Evolutionary conservation across 2,797 vertebrate genomes (phyloP), one percentile per base, ranked within the genome.

Genomic region (Sebastes ruberrimus): DNA sequence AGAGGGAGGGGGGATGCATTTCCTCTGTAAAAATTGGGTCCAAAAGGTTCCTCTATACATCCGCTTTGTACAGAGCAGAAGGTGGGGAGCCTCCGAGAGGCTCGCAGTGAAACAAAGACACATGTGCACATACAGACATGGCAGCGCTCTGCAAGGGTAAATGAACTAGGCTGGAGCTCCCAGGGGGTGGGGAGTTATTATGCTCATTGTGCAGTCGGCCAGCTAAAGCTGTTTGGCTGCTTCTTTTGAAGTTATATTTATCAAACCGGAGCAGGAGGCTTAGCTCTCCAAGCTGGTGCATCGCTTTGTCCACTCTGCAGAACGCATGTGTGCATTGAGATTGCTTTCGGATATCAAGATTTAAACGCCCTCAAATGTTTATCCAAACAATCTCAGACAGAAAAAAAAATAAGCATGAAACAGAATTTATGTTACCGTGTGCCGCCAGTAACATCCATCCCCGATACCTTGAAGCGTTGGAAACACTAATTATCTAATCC

Each of bases 201-300:
- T 91, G 92, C 92, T 95, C 90, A 91, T 93, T 93, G 94, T 94
- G 92, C 89, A 93, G 92, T 84, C 80, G 89, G 92, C 91, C 93
- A 92, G 92, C 95, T 93, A 93, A 93, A 92, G 93, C 91, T 92
- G 90, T 92, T 92, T 89, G 92, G 93, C 92, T 93, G 92, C 92
- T 93, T 92, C 93, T 93, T 94, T 95, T 95, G 94, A 94, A 95
- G 94, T 94, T 94, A 94, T 93, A 94, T 94, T 94, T 94, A 94
- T 94, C 94, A 93, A 93, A 88, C 93, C 76, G 28, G 86, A 93
- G 93, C 93, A 90, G 92, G 90, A 94, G 93, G 92, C 93, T 93
- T 88, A 93, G 87, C 83, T 69, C 88, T 85, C 72, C 74, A 82
- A 84, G 87, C 89, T 92, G 92, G 81, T 83, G 82, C 87, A 85